Base-by-base conservation (phyloP, 2,797 vertebrate genomes). In the Selene dorsalis region DNA sequence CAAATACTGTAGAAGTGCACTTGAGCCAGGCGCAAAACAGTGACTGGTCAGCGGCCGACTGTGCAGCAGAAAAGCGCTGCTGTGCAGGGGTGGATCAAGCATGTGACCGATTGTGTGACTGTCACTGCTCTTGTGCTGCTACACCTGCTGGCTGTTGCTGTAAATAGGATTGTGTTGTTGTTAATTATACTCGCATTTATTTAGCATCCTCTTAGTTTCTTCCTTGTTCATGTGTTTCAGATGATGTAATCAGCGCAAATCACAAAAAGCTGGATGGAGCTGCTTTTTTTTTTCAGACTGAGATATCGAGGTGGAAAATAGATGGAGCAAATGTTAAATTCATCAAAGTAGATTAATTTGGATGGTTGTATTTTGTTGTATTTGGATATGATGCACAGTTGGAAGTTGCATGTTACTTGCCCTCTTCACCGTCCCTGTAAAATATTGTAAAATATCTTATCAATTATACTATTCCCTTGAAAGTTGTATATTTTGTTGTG, bases 1-100 rank as follows among this genome's bases (percentile, higher is more conserved):
- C 77, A 82, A 75, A 84, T 47, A 35, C 59, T 22, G 28, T 67
- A 43, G 71, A 70, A 71, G 59, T 68, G 26, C 13, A 26, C 50
- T 70, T 41, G 55, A 79, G 65, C 57, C 53, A 24, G 16, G 3
- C 57, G 64, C 22, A 69, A 41, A 60, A 65, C 13, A 45, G 30
- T 6, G 18, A 32, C 24, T 67, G 55, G 79, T 48, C 32, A 60
- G 35, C 26, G 62, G 41, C 55, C 12, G 3, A 43, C 20, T 58
- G 35, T 30, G 18, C 4, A 47, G 24, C 11, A 22, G 26, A 0
- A n/a, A 22, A 60, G 14, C 11, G 16, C 35, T 13, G 39, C 39
- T 48, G 18, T 17, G 39, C 14, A 57, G 48, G n/a, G 4, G n/a
- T 16, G n/a, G 56, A 71, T 65, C 26, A 48, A 20, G 3, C 26